phyloP scores from a whole-genome alignment of 2,797 vertebrate species.

The Brachyalestes nurse region DNA sequence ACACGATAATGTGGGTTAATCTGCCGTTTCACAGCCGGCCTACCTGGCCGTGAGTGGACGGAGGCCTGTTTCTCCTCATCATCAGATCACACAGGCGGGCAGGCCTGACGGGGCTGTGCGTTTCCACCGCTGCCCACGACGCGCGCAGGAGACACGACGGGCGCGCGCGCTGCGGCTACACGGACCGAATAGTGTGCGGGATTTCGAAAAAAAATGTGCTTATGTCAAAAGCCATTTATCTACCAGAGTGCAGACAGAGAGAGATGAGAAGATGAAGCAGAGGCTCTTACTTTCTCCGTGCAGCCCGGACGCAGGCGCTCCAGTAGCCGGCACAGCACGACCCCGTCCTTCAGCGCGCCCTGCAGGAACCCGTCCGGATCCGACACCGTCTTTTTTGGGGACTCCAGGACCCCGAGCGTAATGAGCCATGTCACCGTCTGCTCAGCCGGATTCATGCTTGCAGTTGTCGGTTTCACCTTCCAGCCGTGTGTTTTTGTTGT shows the following conservation, averaged over 20 bases:
- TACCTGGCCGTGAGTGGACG: background rate
- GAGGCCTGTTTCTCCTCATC: background rate
- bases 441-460: slow-evolving; percentile 92
- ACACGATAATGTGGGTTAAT: slow-evolving; percentile 8
- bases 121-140: slow-evolving; percentile 5
- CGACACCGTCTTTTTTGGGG: slow-evolving; percentile 92
- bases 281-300: slow-evolving; percentile 86
- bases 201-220: no score
- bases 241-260: slow-evolving; percentile 3
- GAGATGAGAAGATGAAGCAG: slow-evolving; percentile 34
- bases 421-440: slow-evolving; percentile 98
- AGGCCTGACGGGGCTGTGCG: slow-evolving; percentile 27
- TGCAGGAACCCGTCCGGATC: slow-evolving; percentile 91
- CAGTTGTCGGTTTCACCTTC: no score
- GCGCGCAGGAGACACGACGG: background rate
- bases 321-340: slow-evolving; percentile 90
- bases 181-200: no score
- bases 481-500: no score
- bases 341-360: slow-evolving; percentile 88
- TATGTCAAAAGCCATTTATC: no score
- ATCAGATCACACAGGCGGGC: background rate
- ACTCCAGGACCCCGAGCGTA: slow-evolving; percentile 93
- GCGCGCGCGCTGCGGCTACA: background rate
- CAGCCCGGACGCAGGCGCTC: slow-evolving; percentile 89
- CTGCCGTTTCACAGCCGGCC: slow-evolving; percentile 7